A percentile compares a stretch with the other conserved stretches of the same genome.
phyloP scores from a whole-genome alignment of 2,113 vertebrate species.

The Nipponia nippon region DNA sequence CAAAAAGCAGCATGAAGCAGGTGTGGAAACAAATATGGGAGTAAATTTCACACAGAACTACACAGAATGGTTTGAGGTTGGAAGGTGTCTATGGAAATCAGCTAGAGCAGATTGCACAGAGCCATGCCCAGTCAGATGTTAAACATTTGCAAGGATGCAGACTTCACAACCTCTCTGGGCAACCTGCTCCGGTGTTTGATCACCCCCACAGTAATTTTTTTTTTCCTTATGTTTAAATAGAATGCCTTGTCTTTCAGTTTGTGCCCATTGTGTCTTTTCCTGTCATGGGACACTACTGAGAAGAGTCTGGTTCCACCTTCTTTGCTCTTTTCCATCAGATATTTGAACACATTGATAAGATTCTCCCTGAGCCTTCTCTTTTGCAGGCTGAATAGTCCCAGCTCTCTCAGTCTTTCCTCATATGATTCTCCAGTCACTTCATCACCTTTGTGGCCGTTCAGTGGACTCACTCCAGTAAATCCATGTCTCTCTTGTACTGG shows the following conservation, averaged over 20 bases:
- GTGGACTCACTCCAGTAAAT: not conserved
- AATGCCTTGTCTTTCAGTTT: not conserved
- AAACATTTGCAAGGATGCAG: not conserved
- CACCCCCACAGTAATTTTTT: not conserved
- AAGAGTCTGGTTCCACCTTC: not conserved
- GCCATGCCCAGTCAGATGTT: accelerated
- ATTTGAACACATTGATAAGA: not conserved
- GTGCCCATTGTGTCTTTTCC: not conserved
- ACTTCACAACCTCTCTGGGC: not conserved
- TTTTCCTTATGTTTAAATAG: not conserved
- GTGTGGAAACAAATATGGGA: not conserved
- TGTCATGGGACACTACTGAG: not conserved
- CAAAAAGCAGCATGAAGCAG: not conserved
- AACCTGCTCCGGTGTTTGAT: not conserved
- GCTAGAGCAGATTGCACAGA: not conserved
- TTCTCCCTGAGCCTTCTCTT: not conserved
- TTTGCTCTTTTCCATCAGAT: not conserved
- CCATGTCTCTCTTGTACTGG: no score
- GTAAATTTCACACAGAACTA: not conserved
- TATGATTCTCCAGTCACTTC: not conserved
- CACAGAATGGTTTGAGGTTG: not conserved
- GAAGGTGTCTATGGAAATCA: not conserved
- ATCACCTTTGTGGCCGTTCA: not conserved
- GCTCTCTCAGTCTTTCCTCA: not conserved
- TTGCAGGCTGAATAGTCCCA: not conserved